Evolutionary conservation across 2,797 vertebrate species (phyloP).

Genomic region (Sylvia borin): DNA sequence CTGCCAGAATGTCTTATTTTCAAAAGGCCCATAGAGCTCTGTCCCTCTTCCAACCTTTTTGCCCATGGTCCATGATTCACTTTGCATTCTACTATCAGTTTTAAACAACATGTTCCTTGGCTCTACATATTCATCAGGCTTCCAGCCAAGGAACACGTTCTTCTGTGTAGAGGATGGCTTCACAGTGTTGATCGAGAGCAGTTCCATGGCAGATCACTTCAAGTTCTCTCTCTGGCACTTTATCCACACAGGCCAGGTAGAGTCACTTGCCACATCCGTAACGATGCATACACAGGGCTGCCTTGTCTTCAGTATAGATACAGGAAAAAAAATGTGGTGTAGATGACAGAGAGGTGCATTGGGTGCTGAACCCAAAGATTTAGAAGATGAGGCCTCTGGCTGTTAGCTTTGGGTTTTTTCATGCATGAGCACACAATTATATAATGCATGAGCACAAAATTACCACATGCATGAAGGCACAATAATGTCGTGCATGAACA

Average conservation of each 20-base stretch:
- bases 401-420: background rate
- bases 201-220: background rate
- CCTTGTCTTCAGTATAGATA: background rate
- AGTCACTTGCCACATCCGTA: background rate
- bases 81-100: slow-evolving; percentile 10
- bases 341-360: background rate
- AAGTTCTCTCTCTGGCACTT: background rate
- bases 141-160: slow-evolving; percentile 25
- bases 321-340: background rate
- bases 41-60: background rate
- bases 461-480: background rate
- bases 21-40: background rate
- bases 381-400: background rate
- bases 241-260: background rate
- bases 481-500: background rate
- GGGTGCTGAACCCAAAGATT: background rate
- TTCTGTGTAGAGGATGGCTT: background rate
- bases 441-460: background rate
- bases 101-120: slow-evolving; percentile 52
- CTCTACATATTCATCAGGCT: slow-evolving; percentile 17
- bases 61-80: background rate
- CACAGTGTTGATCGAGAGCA: background rate
- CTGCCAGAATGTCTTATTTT: background rate
- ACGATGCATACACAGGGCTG: accelerated
- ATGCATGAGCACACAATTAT: background rate